Evolutionary conservation across 2,113 vertebrate genomes (phyloP), one percentile per base, ranked within the genome.

Genomic region (Sapajus apella): DNA sequence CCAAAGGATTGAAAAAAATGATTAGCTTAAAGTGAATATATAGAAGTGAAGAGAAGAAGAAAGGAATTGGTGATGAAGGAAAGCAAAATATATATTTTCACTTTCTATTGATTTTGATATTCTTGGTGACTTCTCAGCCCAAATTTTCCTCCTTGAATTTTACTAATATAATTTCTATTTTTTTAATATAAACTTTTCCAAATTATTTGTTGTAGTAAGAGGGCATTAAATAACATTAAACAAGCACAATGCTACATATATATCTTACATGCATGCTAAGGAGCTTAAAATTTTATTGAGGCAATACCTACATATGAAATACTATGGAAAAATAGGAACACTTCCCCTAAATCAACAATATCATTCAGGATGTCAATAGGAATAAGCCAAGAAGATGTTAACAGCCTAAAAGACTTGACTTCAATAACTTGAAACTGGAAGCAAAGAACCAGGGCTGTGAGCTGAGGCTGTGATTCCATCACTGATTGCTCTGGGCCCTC

Each of bases 401-500:
- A 89, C 20, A 93, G 55, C 43, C 43, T 77, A 7, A 87, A 95
- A 88, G 30, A n/a, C 40, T 87, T 25, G 21, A 32, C 73, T 45
- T 94, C 77, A 70, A 35, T 96, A 87, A 90, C 80, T 21, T 79
- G 84, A 70, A 89, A 92, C 75, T 70, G 17, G 90, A 95, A 88
- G 40, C 47, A 17, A 91, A 75, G 68, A 87, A 12, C 47, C 37
- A 72, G 66, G n/a, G 23, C 79, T 96, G 47, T 89, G 76, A 90
- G 58, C 77, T 17, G 52, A 93, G 50, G 30, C 56, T 94, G 45
- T 88, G 93, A 94, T 96, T 95, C 76, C 37, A 86, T 73, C 25
- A 37, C 80, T 97, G 96, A 97, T 95, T 97, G 76, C 40, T 94
- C 87, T 94, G 87, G 84, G 58, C 72, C 58, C 96, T 55, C 6